Conservation (phyloP, 2,797 vertebrate genomes). For the Myotis vivesi region DNA sequence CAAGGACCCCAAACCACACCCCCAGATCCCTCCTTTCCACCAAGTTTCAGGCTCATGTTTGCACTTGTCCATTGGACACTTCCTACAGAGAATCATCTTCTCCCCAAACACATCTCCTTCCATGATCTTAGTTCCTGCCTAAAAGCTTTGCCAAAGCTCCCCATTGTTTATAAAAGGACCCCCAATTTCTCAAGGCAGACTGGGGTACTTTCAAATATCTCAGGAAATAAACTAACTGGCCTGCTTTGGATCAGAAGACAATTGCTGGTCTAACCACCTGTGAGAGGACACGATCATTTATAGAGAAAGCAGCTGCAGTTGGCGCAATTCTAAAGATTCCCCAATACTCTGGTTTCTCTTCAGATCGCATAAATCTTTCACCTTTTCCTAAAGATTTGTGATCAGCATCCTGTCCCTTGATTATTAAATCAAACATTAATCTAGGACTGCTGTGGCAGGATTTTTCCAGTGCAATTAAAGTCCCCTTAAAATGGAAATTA, state of each 20-base stretch:
- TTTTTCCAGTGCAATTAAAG: neutral
- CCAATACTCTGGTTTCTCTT: too few relatives aligned
- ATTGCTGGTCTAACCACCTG: neutral
- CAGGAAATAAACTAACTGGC: neutral
- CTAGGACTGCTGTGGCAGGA: neutral
- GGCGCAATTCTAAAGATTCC: neutral
- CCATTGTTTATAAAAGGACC: neutral
- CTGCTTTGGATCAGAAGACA: neutral
- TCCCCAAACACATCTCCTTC: neutral
- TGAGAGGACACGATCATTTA: neutral
- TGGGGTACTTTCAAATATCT: neutral
- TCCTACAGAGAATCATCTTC: neutral
- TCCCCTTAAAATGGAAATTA: neutral
- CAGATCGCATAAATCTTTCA: too few relatives aligned
- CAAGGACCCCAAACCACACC: neutral
- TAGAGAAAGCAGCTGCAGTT: neutral
- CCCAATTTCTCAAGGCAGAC: neutral
- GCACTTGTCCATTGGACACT: neutral
- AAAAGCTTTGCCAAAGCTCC: neutral
- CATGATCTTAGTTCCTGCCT: neutral
- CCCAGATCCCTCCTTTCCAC: neutral
- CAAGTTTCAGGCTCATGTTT: neutral
- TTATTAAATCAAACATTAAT: neutral
- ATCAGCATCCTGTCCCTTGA: neutral
- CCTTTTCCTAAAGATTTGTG: neutral